Evolutionary conservation across 2,797 vertebrate species (phyloP), one percentile per base, ranked within the genome.

Genomic region (Sebastes miniatus): DNA sequence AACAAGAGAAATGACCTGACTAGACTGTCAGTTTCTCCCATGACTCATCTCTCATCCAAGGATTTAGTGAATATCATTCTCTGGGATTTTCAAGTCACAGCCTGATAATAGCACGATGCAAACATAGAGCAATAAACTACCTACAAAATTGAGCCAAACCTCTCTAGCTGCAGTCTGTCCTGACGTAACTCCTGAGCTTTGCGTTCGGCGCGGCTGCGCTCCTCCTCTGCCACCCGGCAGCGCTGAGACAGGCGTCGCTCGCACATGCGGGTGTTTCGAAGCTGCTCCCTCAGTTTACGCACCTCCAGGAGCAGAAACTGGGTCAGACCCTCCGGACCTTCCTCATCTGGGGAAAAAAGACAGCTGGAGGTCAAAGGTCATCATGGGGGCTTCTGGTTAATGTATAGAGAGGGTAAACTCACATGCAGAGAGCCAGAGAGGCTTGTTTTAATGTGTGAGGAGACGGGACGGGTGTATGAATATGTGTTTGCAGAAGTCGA

Each of bases 291-390:
- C 57, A 97, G 94, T 83, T 97, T 96, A 58, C 96, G 96, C 79
- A 99, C 97, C 91, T 99, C 98, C 32, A 97, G 93, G 89, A 99
- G 96, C 82, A 99, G 94, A 91, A 99, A 99, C 94, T 99, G 98
- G 52, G 98, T 99, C 91, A 99, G 89, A 47, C 97, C 98, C 83
- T 99, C 97, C 0, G 97, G 97, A 59, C 98, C 98, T 79, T 99
- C 98, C 85, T 99, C 97, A 77, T 99, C 98, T 99, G 80, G 4
- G 56, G 29, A 73, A 57, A 1, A 62, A 18, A 69, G 36, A 59
- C 2, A 39, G 2, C 8, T 11, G 52, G 27, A 74, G 27, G 62
- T 75, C 10, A 59, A 56, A 24, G 24, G n/a, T 25, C 5, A 18
- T 5, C 43, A 47, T 47, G n/a, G 27, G 20, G 13, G 31, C 4